phyloP scores from a whole-genome alignment of 1,140 invertebrate genomes.

The Platyscapa corneri region DNA sequence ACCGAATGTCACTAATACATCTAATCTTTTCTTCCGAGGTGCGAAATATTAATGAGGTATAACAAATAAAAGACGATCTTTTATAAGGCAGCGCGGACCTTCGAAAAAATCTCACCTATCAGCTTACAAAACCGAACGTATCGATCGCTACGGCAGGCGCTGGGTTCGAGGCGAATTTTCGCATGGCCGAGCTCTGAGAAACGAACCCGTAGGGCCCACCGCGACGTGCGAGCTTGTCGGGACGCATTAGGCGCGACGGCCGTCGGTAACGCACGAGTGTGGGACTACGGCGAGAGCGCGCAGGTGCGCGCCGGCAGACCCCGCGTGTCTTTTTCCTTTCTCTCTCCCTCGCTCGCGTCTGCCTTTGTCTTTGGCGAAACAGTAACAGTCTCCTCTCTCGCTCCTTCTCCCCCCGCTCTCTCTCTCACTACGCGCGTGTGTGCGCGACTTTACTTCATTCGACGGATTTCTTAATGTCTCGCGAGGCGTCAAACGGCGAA shows the following conservation, averaged over 20 bases:
- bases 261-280: slow-evolving; percentile 23
- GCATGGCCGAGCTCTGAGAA: background rate
- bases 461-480: too few species aligned
- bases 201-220: background rate
- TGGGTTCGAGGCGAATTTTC: background rate
- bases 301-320: slow-evolving; percentile 11
- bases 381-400: background rate
- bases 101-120: slow-evolving; percentile 24
- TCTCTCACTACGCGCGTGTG: background rate
- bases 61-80: background rate
- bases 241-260: slow-evolving; percentile 51
- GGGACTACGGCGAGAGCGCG: background rate
- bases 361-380: too few species aligned
- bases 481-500: too few species aligned
- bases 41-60: slow-evolving; percentile 36
- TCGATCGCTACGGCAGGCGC: background rate
- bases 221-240: slow-evolving; percentile 16
- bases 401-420: background rate
- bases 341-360: background rate
- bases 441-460: too few species aligned
- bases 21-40: slow-evolving; percentile 30
- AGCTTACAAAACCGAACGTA: slow-evolving; percentile 6
- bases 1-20: background rate
- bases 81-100: background rate
- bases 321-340: background rate